Evolutionary conservation across 2,888 invertebrate species (phyloP), one percentile per base, ranked within the genome.

Genomic region (Cartodere bifasciata): DNA sequence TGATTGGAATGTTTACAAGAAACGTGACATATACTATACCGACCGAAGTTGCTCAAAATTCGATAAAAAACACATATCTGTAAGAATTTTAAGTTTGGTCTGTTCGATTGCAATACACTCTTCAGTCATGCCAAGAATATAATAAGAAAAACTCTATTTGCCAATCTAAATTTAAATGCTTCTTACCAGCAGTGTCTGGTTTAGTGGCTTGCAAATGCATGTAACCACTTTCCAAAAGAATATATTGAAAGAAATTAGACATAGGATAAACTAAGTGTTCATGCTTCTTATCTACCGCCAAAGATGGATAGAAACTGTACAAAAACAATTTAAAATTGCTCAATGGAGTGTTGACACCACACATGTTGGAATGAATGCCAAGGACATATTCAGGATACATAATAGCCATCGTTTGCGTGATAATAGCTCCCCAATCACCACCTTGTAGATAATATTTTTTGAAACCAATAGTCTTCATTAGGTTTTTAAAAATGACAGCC

Each of bases 201-300:
- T 87, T 90, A 0, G 88, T 87, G 0, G 83, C 72, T 52, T 92
- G 91, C 4, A 90, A 40, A 50, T 88, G 87, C 46, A 82, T 55
- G 44, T 75, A 77, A 1, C 75, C 77, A 25, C 50, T 50, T 51
- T 75, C 74, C 24, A 63, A 59, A 23, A 70, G 33, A 55, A 12
- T 62, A 37, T 53, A 58, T 2, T 31, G 24, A 20, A 43, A 36
- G 2, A 38, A 11, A 33, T 60, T 44, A 2, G 41, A 45, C 4
- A 72, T 32, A 0, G 75, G 74, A 43, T 69, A 72, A 50, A 69
- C 56, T 45, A 50, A 63, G 7, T 66, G 57, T 7, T 55, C 51
- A 31, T 65, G 47, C 52, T 71, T 62, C 3, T 60, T 54, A 1
- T 67, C 67, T 1, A 72, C 66, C 3, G 78, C 54, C 2, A 73